Evolutionary conservation across 2,888 invertebrate species (phyloP).

Genomic region (Proisotoma minuta): DNA sequence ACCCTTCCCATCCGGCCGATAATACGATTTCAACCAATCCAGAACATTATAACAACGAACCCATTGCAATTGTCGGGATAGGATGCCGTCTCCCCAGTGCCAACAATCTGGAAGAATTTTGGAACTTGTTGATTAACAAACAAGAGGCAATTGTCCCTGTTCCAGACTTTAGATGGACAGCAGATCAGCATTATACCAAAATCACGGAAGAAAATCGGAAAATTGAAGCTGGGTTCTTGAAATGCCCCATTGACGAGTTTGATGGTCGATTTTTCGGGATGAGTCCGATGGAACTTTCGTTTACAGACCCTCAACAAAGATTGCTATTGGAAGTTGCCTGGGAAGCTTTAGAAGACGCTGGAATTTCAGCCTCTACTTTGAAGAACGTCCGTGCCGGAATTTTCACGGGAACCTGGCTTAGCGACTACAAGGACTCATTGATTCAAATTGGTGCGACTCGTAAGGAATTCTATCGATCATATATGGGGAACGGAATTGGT

Average conservation of each 20-base stretch:
- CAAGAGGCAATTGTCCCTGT: not conserved
- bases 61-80: constrained; percentile 3
- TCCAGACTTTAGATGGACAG: not conserved
- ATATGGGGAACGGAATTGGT: not conserved
- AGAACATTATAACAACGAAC: not conserved
- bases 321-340: constrained; percentile 82
- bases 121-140: not conserved
- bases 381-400: constrained; percentile 8
- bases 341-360: constrained; percentile 58
- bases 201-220: not conserved
- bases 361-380: constrained; percentile 4
- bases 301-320: constrained; percentile 87
- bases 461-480: not conserved
- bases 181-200: too few relatives aligned
- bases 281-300: constrained; percentile 83
- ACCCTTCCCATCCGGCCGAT: too few relatives aligned
- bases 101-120: not conserved
- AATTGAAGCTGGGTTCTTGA: constrained; percentile 9
- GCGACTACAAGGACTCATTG: constrained; percentile 19
- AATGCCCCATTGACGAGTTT: constrained; percentile 56
- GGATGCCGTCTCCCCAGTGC: not conserved
- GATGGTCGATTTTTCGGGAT: constrained; percentile 55
- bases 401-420: constrained; percentile 22
- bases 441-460: not conserved
- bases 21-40: too few relatives aligned